Base-by-base conservation (phyloP, 2,888 invertebrate genomes). In the Sycophila texana region DNA sequence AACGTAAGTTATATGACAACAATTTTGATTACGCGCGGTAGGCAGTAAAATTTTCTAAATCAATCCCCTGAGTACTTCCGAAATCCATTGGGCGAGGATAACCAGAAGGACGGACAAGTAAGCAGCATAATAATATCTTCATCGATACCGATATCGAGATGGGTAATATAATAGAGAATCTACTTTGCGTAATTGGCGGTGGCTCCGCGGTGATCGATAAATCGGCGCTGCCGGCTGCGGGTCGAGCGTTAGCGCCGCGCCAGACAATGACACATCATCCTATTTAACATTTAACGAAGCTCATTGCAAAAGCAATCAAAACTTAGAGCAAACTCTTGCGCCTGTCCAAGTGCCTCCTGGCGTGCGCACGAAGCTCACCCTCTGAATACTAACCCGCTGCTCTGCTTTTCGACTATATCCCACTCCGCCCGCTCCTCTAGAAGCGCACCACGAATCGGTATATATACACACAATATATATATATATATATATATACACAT, bases 281-380 rank as follows among this genome's bases (percentile, higher is more conserved):
- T 86, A 85, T 87, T 87, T 88, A 89, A 89, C 88, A 87, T 89
- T 89, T 88, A 88, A 88, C 88, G 87, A 88, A 88, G 88, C 89
- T 89, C 88, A 88, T 89, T 88, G 88, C 86, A 85, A 87, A 89
- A 89, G 88, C 88, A 90, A 89, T 89, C 88, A 89, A 89, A 89
- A 89, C 88, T 90, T 89, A 83, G 80, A 70, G 77, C 80, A 84
- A 86, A 86, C 85, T 86, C 81, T 82, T 72, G 79, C 81, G 81
- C 83, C 84, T 84, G 85, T 86, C 86, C 85, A 87, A 88, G 85
- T 86, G 71, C 76, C 83, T 14, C 74, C 22, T 7, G 55, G 22
- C 63, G 49, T n/a, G 20, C 55, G 26, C 68, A 20, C 57, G 65
- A 67, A 26, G 84, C 84, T 86, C 84, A 83, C 85, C 84, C 81